Conservation (phyloP, 2,797 vertebrate species). For the Pipistrellus kuhlii region DNA sequence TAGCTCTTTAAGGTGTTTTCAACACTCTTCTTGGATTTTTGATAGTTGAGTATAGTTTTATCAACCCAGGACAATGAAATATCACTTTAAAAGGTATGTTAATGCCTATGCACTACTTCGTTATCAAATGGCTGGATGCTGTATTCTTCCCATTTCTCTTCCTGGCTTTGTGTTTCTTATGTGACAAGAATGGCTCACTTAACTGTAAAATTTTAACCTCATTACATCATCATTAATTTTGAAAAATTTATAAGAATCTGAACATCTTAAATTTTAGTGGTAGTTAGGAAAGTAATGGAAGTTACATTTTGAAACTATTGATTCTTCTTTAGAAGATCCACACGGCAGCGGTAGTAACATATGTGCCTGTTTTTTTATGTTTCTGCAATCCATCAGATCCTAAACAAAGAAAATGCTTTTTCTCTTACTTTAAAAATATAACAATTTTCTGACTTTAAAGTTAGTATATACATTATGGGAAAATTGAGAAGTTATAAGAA, state of each 20-base stretch:
- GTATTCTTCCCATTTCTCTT: background rate
- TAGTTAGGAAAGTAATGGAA: background rate
- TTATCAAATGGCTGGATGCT: background rate
- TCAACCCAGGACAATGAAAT: background rate
- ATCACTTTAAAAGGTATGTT: background rate
- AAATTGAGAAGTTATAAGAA: background rate
- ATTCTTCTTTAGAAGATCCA: conserved; percentile 21
- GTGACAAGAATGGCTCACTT: conserved; percentile 1
- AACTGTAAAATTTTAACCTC: background rate
- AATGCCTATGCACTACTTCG: background rate
- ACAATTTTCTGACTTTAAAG: background rate
- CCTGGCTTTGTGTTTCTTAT: conserved; percentile 28
- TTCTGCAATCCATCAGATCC: background rate
- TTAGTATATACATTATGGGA: background rate
- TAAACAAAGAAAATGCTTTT: background rate
- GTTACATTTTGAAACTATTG: background rate
- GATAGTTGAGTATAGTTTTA: background rate
- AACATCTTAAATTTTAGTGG: conserved; percentile 9
- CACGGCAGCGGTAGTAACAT: background rate
- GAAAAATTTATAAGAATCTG: background rate
- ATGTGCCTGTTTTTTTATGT: background rate
- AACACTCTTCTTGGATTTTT: background rate
- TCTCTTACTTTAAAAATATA: background rate
- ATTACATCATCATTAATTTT: background rate
- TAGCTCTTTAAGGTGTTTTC: background rate